Base-by-base conservation (phyloP, 2,888 invertebrate species). In the Pediacus dermestoides region DNA sequence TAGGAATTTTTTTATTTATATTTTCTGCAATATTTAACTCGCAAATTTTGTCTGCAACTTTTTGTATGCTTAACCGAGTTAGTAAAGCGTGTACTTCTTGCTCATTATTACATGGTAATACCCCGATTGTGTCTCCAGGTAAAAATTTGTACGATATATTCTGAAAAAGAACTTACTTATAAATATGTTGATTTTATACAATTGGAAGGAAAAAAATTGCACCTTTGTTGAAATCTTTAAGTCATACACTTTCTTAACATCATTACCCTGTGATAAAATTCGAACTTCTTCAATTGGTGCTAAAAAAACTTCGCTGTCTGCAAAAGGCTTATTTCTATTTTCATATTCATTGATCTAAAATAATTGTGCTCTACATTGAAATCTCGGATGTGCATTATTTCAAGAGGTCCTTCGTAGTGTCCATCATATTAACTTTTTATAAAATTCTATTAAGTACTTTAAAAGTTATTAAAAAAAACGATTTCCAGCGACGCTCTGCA, bases 171-270 rank as follows among this genome's bases (percentile, higher is more conserved):
- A n/a, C n/a, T n/a, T n/a, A n/a, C n/a, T n/a, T n/a, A n/a, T n/a
- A n/a, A n/a, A n/a, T n/a, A n/a, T n/a, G n/a, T n/a, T n/a, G n/a
- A n/a, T n/a, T n/a, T n/a, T n/a, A n/a, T n/a, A n/a, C n/a, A n/a
- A n/a, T n/a, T 16, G 39, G 39, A 39, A 37, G 30, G 34, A 36
- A 30, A 39, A 42, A 30, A 21, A 33, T 31, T 34, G 18, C 63
- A 78, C 79, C 59, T 68, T 55, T 9, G 75, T 63, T 57, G 77
- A 68, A 26, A 87, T 67, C 1, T 73, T 71, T 2, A 85, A 53
- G 66, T 83, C 78, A 37, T 82, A 73, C 2, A 83, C 72, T 22
- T 73, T 72, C 61, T 86, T 86, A 27, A 78, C 75, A 22, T 74
- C 72, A 31, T 74, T 70, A 15, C 72, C 66, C 4, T 63, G 42